Percentiles rank a stretch among this genome's conserved stretches.
These are phyloP conservation scores for Cheilosia soror DNA, from an alignment of 2,888 invertebrate genomes.

Conservation along the genomic window DNA sequence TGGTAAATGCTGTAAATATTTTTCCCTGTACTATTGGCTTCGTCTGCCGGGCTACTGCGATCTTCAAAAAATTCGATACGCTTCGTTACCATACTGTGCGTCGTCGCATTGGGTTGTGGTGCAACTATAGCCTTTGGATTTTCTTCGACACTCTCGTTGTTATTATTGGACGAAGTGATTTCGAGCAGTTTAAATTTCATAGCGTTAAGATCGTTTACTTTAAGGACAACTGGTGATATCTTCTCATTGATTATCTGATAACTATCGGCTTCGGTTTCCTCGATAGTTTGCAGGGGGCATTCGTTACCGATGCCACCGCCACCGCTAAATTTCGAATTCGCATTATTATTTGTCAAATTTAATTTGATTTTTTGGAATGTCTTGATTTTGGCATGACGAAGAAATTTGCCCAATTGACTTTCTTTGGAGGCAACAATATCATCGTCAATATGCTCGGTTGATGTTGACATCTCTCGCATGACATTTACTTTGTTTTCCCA, in stretches of 20 bases:
- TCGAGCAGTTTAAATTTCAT: conserved; percentile 60
- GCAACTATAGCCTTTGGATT: conserved; percentile 10
- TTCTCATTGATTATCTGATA: conserved; percentile 82
- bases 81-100: conserved; percentile 79
- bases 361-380: conserved; percentile 82
- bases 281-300: conserved; percentile 80
- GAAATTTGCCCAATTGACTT: conserved; percentile 79
- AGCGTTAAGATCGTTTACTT: conserved; percentile 68
- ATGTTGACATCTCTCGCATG: conserved; percentile 42
- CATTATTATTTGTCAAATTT: conserved; percentile 79
- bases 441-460: conserved; percentile 28
- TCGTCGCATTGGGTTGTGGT: neutral
- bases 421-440: conserved; percentile 37
- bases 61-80: conserved; percentile 83
- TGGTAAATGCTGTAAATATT: conserved; percentile 62
- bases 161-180: conserved; percentile 53
- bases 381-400: conserved; percentile 81
- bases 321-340: conserved; percentile 42
- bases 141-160: conserved; percentile 34
- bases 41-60: conserved; percentile 75
- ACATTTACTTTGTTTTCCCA: conserved; percentile 64
- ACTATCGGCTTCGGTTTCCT: conserved; percentile 81
- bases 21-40: conserved; percentile 75
- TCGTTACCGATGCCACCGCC: conserved; percentile 49
- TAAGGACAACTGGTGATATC: conserved; percentile 64